phyloP scores from a whole-genome alignment of 2,113 vertebrate species.

The Platanista minor region DNA sequence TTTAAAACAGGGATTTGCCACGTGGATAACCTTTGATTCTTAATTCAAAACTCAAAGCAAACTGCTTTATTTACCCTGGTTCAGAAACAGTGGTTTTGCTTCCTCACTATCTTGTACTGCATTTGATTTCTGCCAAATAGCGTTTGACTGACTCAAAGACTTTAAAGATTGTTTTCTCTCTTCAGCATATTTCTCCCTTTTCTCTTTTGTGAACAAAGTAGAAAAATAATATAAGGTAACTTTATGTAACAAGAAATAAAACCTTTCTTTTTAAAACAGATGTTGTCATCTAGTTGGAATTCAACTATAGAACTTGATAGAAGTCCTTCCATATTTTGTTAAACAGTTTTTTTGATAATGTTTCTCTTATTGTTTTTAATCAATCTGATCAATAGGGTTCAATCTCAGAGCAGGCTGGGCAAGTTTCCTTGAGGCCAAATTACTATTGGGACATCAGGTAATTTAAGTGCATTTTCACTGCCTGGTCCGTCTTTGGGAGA shows the following conservation, averaged over 20 bases:
- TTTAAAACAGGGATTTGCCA: not conserved
- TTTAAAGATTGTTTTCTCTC: not conserved
- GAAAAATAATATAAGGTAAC: not conserved
- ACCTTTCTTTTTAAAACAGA: not conserved
- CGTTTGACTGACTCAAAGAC: not conserved
- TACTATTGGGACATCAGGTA: not conserved
- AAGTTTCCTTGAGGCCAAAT: not conserved
- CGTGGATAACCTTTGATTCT: not conserved
- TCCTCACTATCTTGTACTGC: not conserved
- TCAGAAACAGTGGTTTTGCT: not conserved
- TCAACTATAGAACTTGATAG: not conserved
- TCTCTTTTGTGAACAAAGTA: not conserved
- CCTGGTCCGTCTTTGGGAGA: not conserved
- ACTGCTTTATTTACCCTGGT: not conserved
- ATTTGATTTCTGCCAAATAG: constrained; percentile 20
- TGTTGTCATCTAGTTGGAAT: not conserved
- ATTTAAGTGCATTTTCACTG: not conserved
- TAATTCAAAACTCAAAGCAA: not conserved
- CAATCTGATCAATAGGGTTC: not conserved
- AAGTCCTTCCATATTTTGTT: not conserved
- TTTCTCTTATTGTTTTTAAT: not conserved
- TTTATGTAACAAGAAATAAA: not conserved
- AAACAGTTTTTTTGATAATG: not conserved
- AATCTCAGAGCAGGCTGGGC: not conserved
- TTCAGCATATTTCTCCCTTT: not conserved